Conservation (phyloP, 2,113 vertebrate genomes). For the Bucco capensis region DNA sequence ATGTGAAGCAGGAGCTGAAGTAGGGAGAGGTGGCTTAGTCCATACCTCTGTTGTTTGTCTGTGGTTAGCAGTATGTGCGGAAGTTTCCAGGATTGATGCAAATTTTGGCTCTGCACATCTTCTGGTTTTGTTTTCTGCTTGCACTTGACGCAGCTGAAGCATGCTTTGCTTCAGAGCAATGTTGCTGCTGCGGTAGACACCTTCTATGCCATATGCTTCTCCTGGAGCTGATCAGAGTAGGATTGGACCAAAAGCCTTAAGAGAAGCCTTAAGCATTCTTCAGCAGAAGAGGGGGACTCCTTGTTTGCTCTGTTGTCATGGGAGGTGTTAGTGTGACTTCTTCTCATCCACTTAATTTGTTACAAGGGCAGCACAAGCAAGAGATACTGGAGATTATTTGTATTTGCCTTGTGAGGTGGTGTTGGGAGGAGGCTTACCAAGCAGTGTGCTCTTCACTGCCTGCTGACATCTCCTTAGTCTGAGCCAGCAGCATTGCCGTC, state of each 20-base stretch:
- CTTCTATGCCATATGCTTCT: neutral
- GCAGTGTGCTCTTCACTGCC: neutral
- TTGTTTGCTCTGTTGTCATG: neutral
- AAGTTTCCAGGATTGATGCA: neutral
- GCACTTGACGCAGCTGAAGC: neutral
- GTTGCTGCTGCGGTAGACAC: neutral
- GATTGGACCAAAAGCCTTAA: neutral
- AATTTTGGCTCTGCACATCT: neutral
- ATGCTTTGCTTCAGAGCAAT: neutral
- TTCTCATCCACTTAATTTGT: neutral
- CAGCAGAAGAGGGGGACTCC: neutral
- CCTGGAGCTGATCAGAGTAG: neutral
- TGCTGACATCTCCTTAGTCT: neutral
- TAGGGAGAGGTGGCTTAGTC: neutral
- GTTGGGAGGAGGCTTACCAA: neutral
- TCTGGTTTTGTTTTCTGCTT: neutral
- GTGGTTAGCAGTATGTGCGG: accelerated
- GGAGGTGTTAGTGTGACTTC: neutral
- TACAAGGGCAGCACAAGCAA: neutral
- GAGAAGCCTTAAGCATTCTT: neutral
- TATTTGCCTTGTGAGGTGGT: neutral
- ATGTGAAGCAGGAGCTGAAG: neutral
- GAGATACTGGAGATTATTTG: neutral
- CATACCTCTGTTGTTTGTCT: neutral
- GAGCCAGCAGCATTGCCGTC: accelerated